Base-by-base conservation (phyloP, 2,113 vertebrate species). In the Myanophis thanlyinensis region DNA sequence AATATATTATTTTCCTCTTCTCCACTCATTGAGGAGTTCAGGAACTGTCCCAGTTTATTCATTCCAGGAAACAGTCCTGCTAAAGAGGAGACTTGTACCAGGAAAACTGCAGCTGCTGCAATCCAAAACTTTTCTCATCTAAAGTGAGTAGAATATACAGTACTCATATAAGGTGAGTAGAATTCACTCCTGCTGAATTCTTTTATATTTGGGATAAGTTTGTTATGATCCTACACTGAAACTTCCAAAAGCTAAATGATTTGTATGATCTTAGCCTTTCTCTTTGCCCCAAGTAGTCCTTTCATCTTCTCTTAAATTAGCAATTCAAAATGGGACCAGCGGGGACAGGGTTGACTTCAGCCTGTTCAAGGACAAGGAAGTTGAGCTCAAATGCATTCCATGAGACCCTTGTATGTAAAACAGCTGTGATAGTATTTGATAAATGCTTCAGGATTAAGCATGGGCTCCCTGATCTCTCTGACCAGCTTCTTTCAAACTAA, bases 401-500 rank as follows among this genome's bases (percentile, higher is more conserved):
- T 86, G 85, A 49, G 91, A 90, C 48, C 13, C 84, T 87, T 86
- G 67, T 54, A 85, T 93, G 90, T 51, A 23, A 59, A 95, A 85
- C 86, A 92, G 91, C 62, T 44, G 51, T 7, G 56, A 23, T 35
- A 86, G 59, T 93, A 85, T 54, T 88, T 47, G 85, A 80, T 59
- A 91, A 93, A 3, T 88, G 92, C 73, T 56, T 52, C 0, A 46
- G 93, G 87, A 35, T 48, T 91, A 62, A 93, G 73, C 67, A 89
- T 80, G 22, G 88, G 11, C 56, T 91, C 46, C 85, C 80, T 93
- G 89, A 51, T 73, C 91, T 91, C 89, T 94, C 88, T 73, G 35
- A n/a, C 85, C 85, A 30, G 85, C 5, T 92, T 51, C 30, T 85
- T 87, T 95, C 89, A 87, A 94, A 91, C 93, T 67, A 53, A 80